phyloP scores from a whole-genome alignment of 2,113 vertebrate species.

The Cololabis saira region DNA sequence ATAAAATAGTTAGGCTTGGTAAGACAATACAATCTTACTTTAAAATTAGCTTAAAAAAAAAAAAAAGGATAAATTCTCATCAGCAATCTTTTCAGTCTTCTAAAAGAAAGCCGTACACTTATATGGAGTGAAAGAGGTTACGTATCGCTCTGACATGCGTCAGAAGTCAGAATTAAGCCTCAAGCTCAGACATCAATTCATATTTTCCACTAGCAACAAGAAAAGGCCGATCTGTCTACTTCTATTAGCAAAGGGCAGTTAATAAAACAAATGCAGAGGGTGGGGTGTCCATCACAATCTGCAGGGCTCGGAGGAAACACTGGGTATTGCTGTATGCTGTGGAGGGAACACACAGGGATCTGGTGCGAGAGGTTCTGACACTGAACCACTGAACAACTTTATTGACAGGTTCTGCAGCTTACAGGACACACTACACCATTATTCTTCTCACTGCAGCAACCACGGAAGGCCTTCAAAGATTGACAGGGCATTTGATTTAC shows the following conservation, averaged over 20 bases:
- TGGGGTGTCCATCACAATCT: slow-evolving; percentile 25
- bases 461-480: slow-evolving; percentile 52
- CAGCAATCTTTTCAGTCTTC: slow-evolving; percentile 24
- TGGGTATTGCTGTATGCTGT: slow-evolving; percentile 59
- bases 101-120: slow-evolving; percentile 9
- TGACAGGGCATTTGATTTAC: slow-evolving; percentile 44
- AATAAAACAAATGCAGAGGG: slow-evolving; percentile 4
- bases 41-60: not conserved
- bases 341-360: slow-evolving; percentile 81
- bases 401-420: slow-evolving; percentile 82
- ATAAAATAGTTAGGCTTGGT: slow-evolving; percentile 14
- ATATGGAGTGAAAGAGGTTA: not conserved
- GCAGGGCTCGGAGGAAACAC: slow-evolving; percentile 36
- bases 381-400: slow-evolving; percentile 77
- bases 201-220: slow-evolving; percentile 1
- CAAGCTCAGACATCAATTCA: not conserved
- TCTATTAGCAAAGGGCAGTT: not conserved
- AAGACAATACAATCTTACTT: slow-evolving; percentile 12
- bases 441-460: slow-evolving; percentile 71
- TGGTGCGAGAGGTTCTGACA: slow-evolving; percentile 75
- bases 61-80: not conserved
- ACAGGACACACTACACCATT: slow-evolving; percentile 78
- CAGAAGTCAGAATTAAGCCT: not conserved
- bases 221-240: not conserved
- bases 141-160: not conserved